These are phyloP conservation scores for Turritopsis rubra DNA, from an alignment of 30 jellyfish, hydroid and myxozoan genomes.

Conservation along the genomic window DNA sequence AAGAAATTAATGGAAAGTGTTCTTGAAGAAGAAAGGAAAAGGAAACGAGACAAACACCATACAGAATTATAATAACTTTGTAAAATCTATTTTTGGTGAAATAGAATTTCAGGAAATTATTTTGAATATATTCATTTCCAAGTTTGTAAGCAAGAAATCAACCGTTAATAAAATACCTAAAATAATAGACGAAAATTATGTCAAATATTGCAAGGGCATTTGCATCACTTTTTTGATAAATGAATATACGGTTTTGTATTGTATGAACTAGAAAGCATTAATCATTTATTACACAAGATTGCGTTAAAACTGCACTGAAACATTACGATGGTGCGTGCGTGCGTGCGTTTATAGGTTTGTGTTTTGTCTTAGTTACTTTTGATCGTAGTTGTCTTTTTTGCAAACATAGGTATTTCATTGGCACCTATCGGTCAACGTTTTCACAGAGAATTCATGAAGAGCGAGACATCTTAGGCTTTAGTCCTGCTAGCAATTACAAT, in stretches of 20 bases:
- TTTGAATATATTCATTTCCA: background rate
- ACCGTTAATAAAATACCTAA: no score
- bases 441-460: slow-evolving; percentile 84
- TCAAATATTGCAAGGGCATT: no score
- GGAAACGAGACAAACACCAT: background rate
- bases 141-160: background rate
- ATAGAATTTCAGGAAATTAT: background rate
- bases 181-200: no score
- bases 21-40: background rate
- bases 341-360: no score
- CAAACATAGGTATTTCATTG: slow-evolving; percentile 42
- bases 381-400: no score
- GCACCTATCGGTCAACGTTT: slow-evolving; percentile 76
- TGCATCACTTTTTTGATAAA: no score
- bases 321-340: no score
- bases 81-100: background rate
- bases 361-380: no score
- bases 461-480: slow-evolving; percentile 72
- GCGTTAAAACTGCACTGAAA: no score
- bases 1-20: background rate
- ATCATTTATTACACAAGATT: no score
- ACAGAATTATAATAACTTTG: background rate
- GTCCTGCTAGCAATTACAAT: slow-evolving; percentile 51
- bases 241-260: no score
- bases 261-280: no score